phyloP scores from a whole-genome alignment of 2,113 vertebrate genomes.

The Phainopepla nitens region DNA sequence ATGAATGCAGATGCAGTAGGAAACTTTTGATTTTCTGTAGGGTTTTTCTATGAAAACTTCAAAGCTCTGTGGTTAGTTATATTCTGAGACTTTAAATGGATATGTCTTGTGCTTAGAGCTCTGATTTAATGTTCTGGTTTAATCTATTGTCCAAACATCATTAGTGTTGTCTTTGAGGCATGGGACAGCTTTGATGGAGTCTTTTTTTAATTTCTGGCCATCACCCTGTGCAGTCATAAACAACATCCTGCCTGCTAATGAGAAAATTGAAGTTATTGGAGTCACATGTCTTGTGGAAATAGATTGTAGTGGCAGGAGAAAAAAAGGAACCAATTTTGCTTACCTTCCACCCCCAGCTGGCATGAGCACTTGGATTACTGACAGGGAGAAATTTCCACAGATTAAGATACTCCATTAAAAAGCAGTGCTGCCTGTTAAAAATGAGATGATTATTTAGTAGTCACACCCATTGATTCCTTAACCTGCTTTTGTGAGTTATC shows the following conservation, averaged over 20 bases:
- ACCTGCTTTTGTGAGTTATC: background rate
- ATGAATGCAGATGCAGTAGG: conserved; percentile 48
- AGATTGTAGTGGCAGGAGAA: background rate
- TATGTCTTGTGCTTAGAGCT: background rate
- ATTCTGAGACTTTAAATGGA: conserved; percentile 2
- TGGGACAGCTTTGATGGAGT: conserved; percentile 29
- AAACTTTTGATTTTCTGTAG: conserved; percentile 51
- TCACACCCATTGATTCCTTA: background rate
- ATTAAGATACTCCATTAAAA: background rate
- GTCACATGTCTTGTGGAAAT: conserved; percentile 14
- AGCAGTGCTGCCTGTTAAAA: background rate
- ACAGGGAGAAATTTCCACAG: background rate
- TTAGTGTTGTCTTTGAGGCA: conserved; percentile 43
- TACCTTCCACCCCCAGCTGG: background rate
- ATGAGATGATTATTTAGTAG: background rate
- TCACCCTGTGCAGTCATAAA: conserved; percentile 16
- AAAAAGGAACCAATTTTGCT: background rate
- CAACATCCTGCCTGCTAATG: conserved; percentile 36
- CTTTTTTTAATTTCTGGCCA: conserved; percentile 25
- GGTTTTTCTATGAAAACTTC: conserved; percentile 39
- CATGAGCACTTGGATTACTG: background rate
- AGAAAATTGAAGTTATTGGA: conserved; percentile 19
- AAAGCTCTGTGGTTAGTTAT: conserved; percentile 43
- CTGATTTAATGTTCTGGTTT: conserved; percentile 40
- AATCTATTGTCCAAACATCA: conserved; percentile 36